Evolutionary conservation across 2,888 invertebrate species (phyloP).

Genomic region (Hololepta plana): DNA sequence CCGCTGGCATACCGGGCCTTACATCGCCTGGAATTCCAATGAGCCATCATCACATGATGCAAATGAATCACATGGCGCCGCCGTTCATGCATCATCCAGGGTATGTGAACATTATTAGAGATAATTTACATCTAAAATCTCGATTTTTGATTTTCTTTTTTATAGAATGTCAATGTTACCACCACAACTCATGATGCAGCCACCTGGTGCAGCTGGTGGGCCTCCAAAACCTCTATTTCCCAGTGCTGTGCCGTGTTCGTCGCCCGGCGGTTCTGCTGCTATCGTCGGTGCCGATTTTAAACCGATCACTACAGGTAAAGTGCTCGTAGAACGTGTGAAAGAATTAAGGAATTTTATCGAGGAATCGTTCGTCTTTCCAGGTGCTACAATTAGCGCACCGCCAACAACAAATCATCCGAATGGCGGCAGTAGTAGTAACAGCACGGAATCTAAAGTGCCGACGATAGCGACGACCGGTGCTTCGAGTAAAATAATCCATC

Average conservation of each 20-base stretch:
- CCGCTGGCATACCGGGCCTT: conserved; percentile 33
- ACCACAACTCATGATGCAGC: conserved; percentile 15
- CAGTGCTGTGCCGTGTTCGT: conserved; percentile 47
- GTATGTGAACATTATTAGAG: conserved; percentile 20
- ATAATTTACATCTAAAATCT: conserved; percentile 5
- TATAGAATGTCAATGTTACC: conserved; percentile 36
- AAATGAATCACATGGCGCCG: conserved; percentile 48
- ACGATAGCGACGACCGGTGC: conserved; percentile 65
- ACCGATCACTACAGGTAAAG: conserved; percentile 28
- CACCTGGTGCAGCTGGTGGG: conserved; percentile 23
- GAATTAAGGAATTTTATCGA: too few relatives aligned
- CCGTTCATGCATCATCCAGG: conserved; percentile 50
- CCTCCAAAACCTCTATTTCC: conserved; percentile 67
- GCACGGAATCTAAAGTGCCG: conserved; percentile 22
- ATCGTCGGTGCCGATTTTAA: conserved; percentile 43
- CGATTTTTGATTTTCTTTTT: conserved; percentile 7
- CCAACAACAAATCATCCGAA: conserved; percentile 33
- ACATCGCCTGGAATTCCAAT: conserved; percentile 44
- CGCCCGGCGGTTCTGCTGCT: conserved; percentile 29
- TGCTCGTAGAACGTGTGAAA: neutral
- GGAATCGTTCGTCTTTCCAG: conserved; percentile 22
- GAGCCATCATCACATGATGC: conserved; percentile 38
- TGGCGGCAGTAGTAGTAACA: conserved; percentile 8
- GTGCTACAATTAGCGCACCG: conserved; percentile 61
- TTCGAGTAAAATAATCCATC: conserved; percentile 81